Evolutionary conservation across 2,888 invertebrate genomes (phyloP), one percentile per base, ranked within the genome.

Genomic region (Thereva unica): DNA sequence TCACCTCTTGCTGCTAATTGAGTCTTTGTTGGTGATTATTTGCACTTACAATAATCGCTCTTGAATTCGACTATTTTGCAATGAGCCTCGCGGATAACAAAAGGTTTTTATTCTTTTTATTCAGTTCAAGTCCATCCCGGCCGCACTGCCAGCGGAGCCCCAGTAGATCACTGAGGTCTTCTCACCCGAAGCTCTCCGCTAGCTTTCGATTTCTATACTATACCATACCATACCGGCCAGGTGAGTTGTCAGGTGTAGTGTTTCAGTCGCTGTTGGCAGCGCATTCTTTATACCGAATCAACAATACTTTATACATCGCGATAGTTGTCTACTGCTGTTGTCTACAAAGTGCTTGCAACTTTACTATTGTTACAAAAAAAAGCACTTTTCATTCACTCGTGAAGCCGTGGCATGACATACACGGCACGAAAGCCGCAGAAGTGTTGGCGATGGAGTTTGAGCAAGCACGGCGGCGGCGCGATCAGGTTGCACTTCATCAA

Each of bases 261-360:
- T 47, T 47, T 38, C 45, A n/a, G 47, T 59, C 57, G 5, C 10
- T 47, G 23, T 23, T 23, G 23, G 23, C 23, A 23, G 23, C 23
- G 47, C 37, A 45, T 47, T 59, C 57, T 59, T 59, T 59, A n/a
- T n/a, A n/a, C 37, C 12, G 9, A 37, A 59, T 59, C 57, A 37
- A 23, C 10, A 12, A 44, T 23, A 23, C 23, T 23, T 23, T 23
- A 23, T 23, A 23, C 23, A 23, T 23, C 23, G 23, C 23, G 23
- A 23, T 23, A 34, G 12, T 23, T 9, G 41, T 40, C 55, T 49
- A n/a, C 23, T 6, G 23, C 52, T 56, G 35, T 56, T 56, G 56
- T 56, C 23, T 23, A 23, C 23, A 23, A 23, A 23, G 23, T 23
- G 23, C 23, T 23, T 23, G 23, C 23, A 23, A 23, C 23, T 23